These are phyloP conservation scores for Mycalesis mineus DNA, from an alignment of 2,888 invertebrate species.

Conservation along the genomic window DNA sequence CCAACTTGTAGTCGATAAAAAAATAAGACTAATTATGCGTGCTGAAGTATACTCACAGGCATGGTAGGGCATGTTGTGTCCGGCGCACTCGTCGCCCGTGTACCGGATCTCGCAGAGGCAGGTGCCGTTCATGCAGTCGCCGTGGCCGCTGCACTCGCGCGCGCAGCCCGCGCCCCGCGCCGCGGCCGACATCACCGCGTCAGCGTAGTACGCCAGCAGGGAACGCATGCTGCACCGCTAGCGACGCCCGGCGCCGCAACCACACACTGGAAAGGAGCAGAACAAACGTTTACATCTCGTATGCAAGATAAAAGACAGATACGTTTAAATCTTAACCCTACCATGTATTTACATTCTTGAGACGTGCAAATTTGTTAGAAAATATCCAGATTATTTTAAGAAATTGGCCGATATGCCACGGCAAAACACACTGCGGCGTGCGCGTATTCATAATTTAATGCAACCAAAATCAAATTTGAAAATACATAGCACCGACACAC, in stretches of 20 bases:
- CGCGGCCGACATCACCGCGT: constrained; percentile 67
- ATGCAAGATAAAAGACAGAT: too few relatives aligned
- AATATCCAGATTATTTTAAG: too few relatives aligned
- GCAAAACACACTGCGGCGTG: too few relatives aligned
- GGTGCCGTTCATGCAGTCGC: constrained; percentile 94
- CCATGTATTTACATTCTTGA: too few relatives aligned
- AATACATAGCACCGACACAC: too few relatives aligned
- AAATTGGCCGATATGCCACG: too few relatives aligned
- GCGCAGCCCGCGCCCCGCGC: constrained; percentile 78
- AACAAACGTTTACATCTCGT: neutral
- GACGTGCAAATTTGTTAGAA: too few relatives aligned
- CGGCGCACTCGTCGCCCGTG: constrained; percentile 89
- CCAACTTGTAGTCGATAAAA: too few relatives aligned
- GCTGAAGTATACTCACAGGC: constrained; percentile 71
- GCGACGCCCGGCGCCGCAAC: constrained; percentile 54
- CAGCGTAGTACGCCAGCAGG: constrained; percentile 70
- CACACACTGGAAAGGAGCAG: constrained; percentile 40
- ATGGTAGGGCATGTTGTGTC: constrained; percentile 90
- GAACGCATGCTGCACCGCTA: constrained; percentile 62
- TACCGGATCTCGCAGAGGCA: constrained; percentile 94
- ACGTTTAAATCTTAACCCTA: too few relatives aligned
- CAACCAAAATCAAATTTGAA: too few relatives aligned
- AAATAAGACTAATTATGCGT: too few relatives aligned
- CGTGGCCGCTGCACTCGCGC: constrained; percentile 91
- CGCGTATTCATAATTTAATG: too few relatives aligned